phyloP scores from a whole-genome alignment of 2,888 invertebrate species.

The Lycophotia porphyrea region DNA sequence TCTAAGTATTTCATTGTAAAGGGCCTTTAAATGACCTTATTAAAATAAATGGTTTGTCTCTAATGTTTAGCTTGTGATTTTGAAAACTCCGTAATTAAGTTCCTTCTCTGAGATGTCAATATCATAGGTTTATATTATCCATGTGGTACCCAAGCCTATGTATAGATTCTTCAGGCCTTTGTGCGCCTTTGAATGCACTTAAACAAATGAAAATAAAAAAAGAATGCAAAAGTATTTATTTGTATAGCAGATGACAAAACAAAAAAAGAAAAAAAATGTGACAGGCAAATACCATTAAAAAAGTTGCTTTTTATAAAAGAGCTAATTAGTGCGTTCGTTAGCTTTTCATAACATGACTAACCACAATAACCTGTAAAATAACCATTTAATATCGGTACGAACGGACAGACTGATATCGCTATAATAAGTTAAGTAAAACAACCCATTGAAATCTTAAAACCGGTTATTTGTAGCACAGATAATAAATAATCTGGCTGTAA shows the following conservation, averaged over 20 bases:
- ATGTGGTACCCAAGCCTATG: neutral
- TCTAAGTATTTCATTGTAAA: neutral
- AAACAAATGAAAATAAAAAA: neutral
- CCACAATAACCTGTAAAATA: neutral
- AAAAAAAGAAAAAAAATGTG: too few relatives aligned
- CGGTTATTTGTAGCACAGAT: slow-evolving; percentile 50
- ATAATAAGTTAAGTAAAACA: slow-evolving; percentile 19
- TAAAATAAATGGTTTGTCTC: neutral
- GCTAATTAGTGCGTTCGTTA: neutral
- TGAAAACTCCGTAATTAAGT: neutral
- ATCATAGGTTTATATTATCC: neutral
- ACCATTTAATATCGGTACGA: neutral
- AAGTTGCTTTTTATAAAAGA: neutral
- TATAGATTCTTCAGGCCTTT: neutral
- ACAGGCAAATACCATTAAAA: neutral
- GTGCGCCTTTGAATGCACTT: too few relatives aligned
- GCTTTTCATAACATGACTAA: neutral
- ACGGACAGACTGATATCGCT: neutral
- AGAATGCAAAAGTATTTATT: too few relatives aligned
- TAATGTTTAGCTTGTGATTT: neutral
- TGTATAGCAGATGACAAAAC: too few relatives aligned
- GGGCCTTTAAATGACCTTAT: neutral
- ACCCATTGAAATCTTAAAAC: slow-evolving; percentile 48
- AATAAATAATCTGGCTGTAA: slow-evolving; percentile 41
- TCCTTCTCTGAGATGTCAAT: neutral